A percentile compares a stretch with the other conserved stretches of the same genome.
These are phyloP conservation scores for Drosophila tristis DNA, from an alignment of 1,140 invertebrate genomes.

Conservation along the genomic window DNA sequence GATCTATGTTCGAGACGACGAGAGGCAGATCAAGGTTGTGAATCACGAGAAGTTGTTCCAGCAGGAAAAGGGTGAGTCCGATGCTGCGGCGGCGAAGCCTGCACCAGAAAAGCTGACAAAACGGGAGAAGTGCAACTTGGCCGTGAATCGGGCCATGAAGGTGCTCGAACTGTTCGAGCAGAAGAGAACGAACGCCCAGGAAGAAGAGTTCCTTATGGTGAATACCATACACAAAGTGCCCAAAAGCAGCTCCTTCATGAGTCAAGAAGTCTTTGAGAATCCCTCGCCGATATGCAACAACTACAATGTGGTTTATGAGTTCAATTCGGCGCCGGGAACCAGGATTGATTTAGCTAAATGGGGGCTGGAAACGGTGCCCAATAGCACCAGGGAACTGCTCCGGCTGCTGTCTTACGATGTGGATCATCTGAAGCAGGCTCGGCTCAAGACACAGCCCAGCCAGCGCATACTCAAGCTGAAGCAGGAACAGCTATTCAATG, in stretches of 20 bases:
- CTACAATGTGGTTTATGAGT: constrained; percentile 59
- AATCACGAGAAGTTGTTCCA: constrained; percentile 15
- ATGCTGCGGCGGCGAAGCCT: neutral
- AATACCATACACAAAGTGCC: constrained; percentile 53
- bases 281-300: constrained; percentile 63
- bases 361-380: constrained; percentile 51
- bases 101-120: neutral
- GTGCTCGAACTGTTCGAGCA: constrained; percentile 14
- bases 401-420: constrained; percentile 48
- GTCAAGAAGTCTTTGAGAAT: constrained; percentile 44
- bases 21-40: constrained; percentile 16
- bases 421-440: constrained; percentile 24
- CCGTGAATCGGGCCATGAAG: constrained; percentile 24
- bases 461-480: constrained; percentile 42
- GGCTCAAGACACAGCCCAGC: constrained; percentile 32
- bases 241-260: constrained; percentile 10
- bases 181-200: constrained; percentile 9
- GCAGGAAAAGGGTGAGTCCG: neutral
- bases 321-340: constrained; percentile 49
- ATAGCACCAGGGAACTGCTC: constrained; percentile 32
- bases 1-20: constrained; percentile 1
- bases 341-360: constrained; percentile 49
- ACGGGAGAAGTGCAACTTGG: constrained; percentile 30
- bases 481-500: constrained; percentile 5
- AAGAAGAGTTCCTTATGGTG: constrained; percentile 46